A percentile compares a stretch with the other conserved stretches of the same genome.
Conservation (phyloP, 2,113 vertebrate genomes). For the Gavia stellata region DNA sequence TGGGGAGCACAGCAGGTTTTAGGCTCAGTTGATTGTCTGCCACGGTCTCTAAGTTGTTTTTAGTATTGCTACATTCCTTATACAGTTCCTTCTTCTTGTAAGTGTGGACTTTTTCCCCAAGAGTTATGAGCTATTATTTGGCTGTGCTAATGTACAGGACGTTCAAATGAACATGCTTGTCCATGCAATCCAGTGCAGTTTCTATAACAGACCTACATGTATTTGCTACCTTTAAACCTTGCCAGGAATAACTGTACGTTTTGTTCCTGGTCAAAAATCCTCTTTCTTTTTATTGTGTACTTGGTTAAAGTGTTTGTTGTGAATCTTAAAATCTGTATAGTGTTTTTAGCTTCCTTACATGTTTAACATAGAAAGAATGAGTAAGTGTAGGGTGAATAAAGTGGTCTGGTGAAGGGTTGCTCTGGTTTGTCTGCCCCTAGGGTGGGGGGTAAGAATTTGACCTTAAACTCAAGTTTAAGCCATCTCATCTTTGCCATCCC, state of each 20-base stretch:
- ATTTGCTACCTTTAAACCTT: background rate
- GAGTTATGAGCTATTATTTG: constrained; percentile 18
- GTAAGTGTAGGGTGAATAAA: background rate
- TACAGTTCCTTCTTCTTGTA: background rate
- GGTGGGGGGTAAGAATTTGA: background rate
- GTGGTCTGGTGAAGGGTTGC: background rate
- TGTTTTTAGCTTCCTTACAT: background rate
- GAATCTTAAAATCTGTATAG: background rate
- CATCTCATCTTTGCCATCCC: background rate
- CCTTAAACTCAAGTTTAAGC: background rate
- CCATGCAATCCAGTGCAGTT: background rate
- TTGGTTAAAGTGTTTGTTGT: background rate
- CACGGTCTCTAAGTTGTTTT: background rate
- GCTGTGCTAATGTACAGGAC: background rate
- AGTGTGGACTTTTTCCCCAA: background rate
- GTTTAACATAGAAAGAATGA: background rate
- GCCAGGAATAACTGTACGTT: background rate
- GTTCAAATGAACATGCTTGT: background rate
- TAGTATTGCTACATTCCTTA: background rate
- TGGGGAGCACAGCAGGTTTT: background rate
- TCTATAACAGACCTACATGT: background rate
- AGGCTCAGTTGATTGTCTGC: background rate
- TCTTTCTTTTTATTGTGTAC: background rate
- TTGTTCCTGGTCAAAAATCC: background rate
- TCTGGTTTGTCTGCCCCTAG: background rate